These are phyloP conservation scores for Tachina grossa DNA, from an alignment of 2,888 invertebrate genomes.

Conservation along the genomic window DNA sequence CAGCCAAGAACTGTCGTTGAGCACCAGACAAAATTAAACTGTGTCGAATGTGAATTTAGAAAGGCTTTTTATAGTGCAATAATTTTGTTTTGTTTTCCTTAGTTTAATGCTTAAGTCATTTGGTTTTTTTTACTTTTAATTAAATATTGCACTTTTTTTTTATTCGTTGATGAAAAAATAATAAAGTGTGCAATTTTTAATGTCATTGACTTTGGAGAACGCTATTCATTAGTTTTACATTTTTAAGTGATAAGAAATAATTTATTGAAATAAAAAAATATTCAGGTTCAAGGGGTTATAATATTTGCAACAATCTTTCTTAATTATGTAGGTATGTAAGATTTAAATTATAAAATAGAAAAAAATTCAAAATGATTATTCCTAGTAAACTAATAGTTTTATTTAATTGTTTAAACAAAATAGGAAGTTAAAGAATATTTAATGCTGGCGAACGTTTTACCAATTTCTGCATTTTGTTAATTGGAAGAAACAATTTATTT, in stretches of 20 bases:
- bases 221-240: slow-evolving; percentile 2
- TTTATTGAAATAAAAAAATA: neutral
- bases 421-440: neutral
- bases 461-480: too few relatives aligned
- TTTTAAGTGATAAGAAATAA: slow-evolving; percentile 9
- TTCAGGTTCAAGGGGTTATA: neutral
- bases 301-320: slow-evolving; percentile 9
- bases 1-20: slow-evolving; percentile 13
- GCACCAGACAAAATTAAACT: slow-evolving; percentile 43
- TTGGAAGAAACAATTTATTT: too few relatives aligned
- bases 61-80: slow-evolving; percentile 35
- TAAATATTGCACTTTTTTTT: slow-evolving; percentile 2
- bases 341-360: neutral
- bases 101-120: slow-evolving; percentile 24
- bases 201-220: slow-evolving; percentile 31
- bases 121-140: neutral
- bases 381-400: neutral
- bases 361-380: neutral
- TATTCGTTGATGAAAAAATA: neutral
- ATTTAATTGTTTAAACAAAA: neutral
- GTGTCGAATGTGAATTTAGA: neutral
- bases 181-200: neutral
- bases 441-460: too few relatives aligned
- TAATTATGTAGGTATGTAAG: neutral
- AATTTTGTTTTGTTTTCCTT: neutral